phyloP scores from a whole-genome alignment of 2,797 vertebrate species.

The Enteromius argenteus region DNA sequence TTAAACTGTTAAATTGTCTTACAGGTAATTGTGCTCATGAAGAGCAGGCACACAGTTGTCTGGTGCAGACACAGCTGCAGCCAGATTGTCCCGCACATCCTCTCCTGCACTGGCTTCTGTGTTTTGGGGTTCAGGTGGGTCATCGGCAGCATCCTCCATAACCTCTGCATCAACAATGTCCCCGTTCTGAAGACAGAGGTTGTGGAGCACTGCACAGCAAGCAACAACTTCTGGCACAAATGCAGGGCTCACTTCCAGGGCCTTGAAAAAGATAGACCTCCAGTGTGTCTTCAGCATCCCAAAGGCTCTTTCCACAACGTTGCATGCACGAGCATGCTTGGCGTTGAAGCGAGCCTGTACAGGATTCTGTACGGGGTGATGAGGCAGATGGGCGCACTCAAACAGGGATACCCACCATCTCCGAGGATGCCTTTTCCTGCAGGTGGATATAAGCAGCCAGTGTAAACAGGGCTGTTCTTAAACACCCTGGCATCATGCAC shows the following conservation, averaged over 20 bases:
- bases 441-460: background rate
- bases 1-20: background rate
- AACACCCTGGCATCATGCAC: constrained; percentile 16
- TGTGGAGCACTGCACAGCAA: too few species aligned
- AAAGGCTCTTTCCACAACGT: background rate
- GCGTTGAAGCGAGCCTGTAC: too few species aligned
- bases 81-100: background rate
- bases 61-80: background rate
- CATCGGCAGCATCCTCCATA: background rate
- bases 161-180: background rate
- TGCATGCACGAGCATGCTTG: too few species aligned
- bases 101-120: background rate
- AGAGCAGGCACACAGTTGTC: background rate
- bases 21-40: background rate
- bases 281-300: constrained; percentile 6
- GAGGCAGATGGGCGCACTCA: too few species aligned
- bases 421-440: background rate
- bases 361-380: too few species aligned
- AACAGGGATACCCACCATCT: background rate
- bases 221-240: constrained; percentile 21
- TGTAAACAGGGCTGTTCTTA: constrained; percentile 24
- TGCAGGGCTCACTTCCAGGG: constrained; percentile 29
- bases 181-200: too few species aligned
- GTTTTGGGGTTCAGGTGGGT: background rate
- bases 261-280: constrained; percentile 32